phyloP scores from a whole-genome alignment of 2,888 invertebrate genomes.

The Tineola bisselliella region DNA sequence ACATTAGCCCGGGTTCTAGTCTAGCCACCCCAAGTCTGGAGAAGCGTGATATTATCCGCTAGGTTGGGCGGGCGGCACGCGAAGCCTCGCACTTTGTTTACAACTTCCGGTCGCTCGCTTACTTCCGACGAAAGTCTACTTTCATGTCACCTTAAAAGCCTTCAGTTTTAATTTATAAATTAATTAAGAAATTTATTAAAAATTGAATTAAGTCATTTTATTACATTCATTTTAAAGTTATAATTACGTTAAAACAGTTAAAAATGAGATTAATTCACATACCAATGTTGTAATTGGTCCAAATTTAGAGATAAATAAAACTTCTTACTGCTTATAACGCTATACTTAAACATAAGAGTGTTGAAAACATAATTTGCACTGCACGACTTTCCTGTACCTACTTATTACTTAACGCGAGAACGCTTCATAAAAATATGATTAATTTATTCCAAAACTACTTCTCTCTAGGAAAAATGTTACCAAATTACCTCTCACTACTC shows the following conservation, averaged over 20 bases:
- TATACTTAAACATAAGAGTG: neutral
- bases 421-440: neutral
- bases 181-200: neutral
- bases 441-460: neutral
- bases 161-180: neutral
- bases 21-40: constrained; percentile 5
- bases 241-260: neutral
- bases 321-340: neutral
- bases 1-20: neutral
- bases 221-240: neutral
- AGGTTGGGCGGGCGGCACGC: constrained; percentile 33
- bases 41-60: constrained; percentile 2
- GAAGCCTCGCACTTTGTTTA: constrained; percentile 64
- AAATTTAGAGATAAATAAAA: neutral
- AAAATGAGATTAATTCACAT: neutral
- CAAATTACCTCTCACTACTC: neutral
- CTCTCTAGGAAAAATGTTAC: neutral
- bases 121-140: constrained; percentile 10
- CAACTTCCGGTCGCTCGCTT: constrained; percentile 40
- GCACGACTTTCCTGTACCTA: neutral
- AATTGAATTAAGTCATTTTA: too few species aligned
- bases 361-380: neutral
- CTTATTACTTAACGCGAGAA: neutral
- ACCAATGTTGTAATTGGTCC: neutral
- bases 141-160: constrained; percentile 7